phyloP scores from a whole-genome alignment of 2,888 invertebrate genomes.

The Caenorhabditis angaria region DNA sequence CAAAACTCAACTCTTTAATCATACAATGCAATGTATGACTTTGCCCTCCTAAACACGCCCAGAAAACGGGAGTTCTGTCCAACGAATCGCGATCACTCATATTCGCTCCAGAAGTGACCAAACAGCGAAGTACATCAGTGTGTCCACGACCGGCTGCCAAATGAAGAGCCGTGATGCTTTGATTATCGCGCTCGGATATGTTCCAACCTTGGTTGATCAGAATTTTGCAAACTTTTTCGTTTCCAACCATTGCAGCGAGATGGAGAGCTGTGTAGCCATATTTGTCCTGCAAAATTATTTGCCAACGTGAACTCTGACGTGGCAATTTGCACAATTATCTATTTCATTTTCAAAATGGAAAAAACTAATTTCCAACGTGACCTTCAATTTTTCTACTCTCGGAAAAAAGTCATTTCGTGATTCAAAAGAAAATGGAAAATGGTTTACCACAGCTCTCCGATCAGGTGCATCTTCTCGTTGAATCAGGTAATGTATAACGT shows the following conservation, averaged over 20 bases:
- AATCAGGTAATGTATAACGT: constrained; percentile 51
- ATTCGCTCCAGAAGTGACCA: constrained; percentile 53
- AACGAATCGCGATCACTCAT: constrained; percentile 50
- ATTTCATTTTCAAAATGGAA: too few relatives aligned
- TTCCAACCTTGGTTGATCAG: constrained; percentile 60
- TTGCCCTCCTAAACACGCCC: constrained; percentile 69
- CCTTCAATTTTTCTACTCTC: too few relatives aligned
- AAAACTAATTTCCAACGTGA: background rate
- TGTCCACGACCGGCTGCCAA: constrained; percentile 65
- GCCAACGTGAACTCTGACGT: background rate
- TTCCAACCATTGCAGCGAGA: constrained; percentile 65
- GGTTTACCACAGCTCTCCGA: constrained; percentile 40
- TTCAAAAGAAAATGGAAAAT: background rate
- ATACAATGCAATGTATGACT: constrained; percentile 64
- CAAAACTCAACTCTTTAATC: constrained; percentile 61
- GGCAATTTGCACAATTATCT: too few relatives aligned
- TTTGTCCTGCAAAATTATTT: constrained; percentile 44
- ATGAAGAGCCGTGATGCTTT: constrained; percentile 61
- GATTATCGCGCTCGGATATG: constrained; percentile 41
- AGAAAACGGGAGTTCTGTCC: constrained; percentile 66
- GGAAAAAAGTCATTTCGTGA: background rate
- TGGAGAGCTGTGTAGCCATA: constrained; percentile 63
- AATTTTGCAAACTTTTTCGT: constrained; percentile 60
- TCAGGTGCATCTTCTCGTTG: constrained; percentile 42
- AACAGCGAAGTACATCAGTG: constrained; percentile 54